Conservation (phyloP, 2,113 vertebrate genomes). For the Conger conger region DNA sequence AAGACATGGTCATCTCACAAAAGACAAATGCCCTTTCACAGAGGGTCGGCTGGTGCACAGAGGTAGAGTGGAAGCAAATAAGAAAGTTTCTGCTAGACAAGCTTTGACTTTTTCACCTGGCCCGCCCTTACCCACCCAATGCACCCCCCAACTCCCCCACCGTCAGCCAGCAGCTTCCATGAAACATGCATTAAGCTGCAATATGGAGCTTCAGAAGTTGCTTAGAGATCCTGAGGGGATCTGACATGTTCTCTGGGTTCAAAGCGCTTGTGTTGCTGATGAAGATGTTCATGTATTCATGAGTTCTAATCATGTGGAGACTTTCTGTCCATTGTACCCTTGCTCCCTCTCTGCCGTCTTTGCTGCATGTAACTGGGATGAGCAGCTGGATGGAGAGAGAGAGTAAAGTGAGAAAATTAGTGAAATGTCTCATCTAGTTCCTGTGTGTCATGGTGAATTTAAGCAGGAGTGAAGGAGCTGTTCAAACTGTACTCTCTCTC, state of each 20-base stretch:
- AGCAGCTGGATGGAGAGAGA: background rate
- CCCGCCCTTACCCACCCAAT: background rate
- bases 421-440: slow-evolving; percentile 6
- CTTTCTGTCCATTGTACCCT: slow-evolving; percentile 8
- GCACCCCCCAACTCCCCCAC: background rate
- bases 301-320: slow-evolving; percentile 19
- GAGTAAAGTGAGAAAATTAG: background rate
- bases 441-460: background rate
- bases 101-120: slow-evolving; percentile 33
- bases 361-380: slow-evolving; percentile 31
- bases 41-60: background rate
- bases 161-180: slow-evolving; percentile 16
- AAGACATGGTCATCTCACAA: background rate
- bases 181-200: slow-evolving; percentile 39
- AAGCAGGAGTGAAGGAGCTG: background rate
- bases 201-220: slow-evolving; percentile 33
- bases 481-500: background rate
- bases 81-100: slow-evolving; percentile 1
- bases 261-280: slow-evolving; percentile 35
- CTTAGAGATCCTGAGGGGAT: slow-evolving; percentile 40
- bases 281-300: slow-evolving; percentile 39
- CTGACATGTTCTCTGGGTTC: slow-evolving; percentile 41
- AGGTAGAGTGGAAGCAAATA: background rate
- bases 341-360: slow-evolving; percentile 11
- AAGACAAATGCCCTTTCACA: background rate